These are phyloP conservation scores for Drosophila kanapiae DNA, from an alignment of 1,140 invertebrate genomes.

Conservation along the genomic window DNA sequence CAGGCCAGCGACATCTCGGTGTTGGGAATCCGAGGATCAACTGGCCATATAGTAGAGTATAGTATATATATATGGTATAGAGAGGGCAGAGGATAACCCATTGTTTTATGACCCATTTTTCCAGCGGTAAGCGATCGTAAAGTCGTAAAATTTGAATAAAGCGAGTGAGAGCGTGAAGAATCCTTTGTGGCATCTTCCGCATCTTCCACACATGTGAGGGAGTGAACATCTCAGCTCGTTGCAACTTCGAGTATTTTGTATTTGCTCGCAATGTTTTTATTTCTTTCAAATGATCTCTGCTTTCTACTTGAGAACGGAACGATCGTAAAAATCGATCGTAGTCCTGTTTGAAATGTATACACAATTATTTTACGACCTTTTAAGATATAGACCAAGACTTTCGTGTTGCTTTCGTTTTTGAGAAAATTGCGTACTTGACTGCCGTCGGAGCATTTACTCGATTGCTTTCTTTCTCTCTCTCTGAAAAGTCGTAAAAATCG, in stretches of 20 bases:
- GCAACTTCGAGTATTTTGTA: slow-evolving; percentile 37
- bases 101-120: slow-evolving; percentile 81
- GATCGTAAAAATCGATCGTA: slow-evolving; percentile 69
- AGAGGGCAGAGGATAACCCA: slow-evolving; percentile 67
- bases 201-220: slow-evolving; percentile 56
- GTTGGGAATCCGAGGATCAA: slow-evolving; percentile 18
- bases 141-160: slow-evolving; percentile 72
- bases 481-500: slow-evolving; percentile 71
- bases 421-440: slow-evolving; percentile 75
- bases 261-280: slow-evolving; percentile 75
- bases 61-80: background rate
- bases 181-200: slow-evolving; percentile 68
- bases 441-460: slow-evolving; percentile 15
- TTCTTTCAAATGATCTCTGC: slow-evolving; percentile 80
- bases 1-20: slow-evolving; percentile 41
- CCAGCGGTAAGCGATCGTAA: slow-evolving; percentile 78
- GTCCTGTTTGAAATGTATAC: slow-evolving; percentile 80
- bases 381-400: slow-evolving; percentile 71
- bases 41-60: background rate
- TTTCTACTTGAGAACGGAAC: slow-evolving; percentile 71
- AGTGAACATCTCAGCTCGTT: background rate
- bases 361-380: slow-evolving; percentile 78
- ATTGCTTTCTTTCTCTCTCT: slow-evolving; percentile 39
- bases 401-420: slow-evolving; percentile 33
- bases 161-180: slow-evolving; percentile 76